Evolutionary conservation across 2,888 invertebrate genomes (phyloP).

Genomic region (Pachydiplax longipennis): DNA sequence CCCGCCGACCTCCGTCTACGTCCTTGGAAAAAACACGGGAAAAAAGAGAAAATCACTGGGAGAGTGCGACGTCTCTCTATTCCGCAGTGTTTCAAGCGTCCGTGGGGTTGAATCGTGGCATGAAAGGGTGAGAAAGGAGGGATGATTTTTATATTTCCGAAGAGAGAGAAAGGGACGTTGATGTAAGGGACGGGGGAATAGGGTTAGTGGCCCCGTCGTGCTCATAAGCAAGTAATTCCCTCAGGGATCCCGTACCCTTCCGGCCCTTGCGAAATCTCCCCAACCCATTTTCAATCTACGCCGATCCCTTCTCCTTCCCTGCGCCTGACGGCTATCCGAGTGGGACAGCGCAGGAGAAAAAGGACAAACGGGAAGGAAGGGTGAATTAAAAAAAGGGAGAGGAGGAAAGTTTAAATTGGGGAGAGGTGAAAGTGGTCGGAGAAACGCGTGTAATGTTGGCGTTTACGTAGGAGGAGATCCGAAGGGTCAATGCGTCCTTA

Average conservation of each 20-base stretch:
- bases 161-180: neutral
- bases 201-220: constrained; percentile 42
- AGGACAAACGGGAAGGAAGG: neutral
- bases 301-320: neutral
- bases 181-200: neutral
- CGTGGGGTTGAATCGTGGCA: neutral
- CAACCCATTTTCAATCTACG: neutral
- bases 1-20: neutral
- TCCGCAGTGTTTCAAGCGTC: neutral
- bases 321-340: neutral
- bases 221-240: constrained; percentile 20
- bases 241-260: neutral
- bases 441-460: neutral
- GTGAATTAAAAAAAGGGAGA: neutral
- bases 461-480: neutral
- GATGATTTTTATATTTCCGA: neutral
- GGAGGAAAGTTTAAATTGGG: neutral
- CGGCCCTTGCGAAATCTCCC: neutral
- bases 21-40: neutral
- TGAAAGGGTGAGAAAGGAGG: neutral
- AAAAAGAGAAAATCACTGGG: neutral
- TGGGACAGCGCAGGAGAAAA: neutral
- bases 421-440: neutral
- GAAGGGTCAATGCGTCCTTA: no score
- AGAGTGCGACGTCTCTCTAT: neutral